Percentiles rank a stretch among this genome's conserved stretches.
Conservation (phyloP, 2,888 invertebrate species). For the Blomia tropicalis region DNA sequence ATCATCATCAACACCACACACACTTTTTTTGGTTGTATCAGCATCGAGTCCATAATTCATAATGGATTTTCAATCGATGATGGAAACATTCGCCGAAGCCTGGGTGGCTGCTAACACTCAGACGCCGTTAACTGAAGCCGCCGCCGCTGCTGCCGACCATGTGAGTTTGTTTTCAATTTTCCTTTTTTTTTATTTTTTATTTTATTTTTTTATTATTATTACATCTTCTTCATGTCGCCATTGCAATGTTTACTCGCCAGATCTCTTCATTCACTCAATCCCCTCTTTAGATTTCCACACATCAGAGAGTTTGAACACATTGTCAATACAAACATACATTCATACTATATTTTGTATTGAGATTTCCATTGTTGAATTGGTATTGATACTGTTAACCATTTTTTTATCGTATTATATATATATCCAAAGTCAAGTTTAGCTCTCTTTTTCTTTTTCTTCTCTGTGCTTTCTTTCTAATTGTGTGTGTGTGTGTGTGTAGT, state of each 20-base stretch:
- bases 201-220: not conserved
- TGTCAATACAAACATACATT: no score
- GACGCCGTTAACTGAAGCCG: slow-evolving; percentile 33
- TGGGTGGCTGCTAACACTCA: slow-evolving; percentile 77
- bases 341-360: no score
- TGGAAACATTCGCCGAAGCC: slow-evolving; percentile 94
- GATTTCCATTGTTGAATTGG: no score
- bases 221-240: no score
- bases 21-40: no score
- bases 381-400: no score
- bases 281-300: no score
- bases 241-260: no score
- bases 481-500: no score
- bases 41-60: slow-evolving; percentile 12
- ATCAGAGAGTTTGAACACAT: no score
- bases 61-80: slow-evolving; percentile 96
- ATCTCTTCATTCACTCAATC: not conserved
- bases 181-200: not conserved
- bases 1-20: no score
- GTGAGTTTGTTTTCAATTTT: slow-evolving; percentile 11
- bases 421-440: not conserved
- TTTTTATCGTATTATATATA: no score
- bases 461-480: not conserved
- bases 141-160: slow-evolving; percentile 24
- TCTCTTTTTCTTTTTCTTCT: not conserved